These are phyloP conservation scores for Benthosema pterotum DNA, from an alignment of 2,797 vertebrate genomes.

Conservation along the genomic window DNA sequence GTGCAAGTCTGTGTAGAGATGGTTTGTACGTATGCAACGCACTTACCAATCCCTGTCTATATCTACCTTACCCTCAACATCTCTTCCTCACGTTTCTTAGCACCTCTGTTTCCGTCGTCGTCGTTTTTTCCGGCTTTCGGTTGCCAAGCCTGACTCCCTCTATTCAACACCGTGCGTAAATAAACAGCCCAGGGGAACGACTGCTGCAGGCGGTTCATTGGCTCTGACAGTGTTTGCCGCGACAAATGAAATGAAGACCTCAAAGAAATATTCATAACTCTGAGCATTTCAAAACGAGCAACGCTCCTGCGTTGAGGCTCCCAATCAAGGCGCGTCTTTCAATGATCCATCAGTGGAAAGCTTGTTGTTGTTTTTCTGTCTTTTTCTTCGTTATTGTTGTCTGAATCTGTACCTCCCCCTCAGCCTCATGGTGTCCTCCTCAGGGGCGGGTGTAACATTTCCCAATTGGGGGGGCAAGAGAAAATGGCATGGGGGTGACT, in stretches of 20 bases:
- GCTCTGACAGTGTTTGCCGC: conserved; percentile 22
- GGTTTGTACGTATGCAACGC: conserved; percentile 1
- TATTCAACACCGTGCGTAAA: conserved; percentile 27
- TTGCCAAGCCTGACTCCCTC: conserved; percentile 33
- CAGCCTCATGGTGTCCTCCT: too few relatives aligned
- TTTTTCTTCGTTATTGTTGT: too few relatives aligned
- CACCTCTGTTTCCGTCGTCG: conserved; percentile 1
- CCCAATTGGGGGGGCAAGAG: too few relatives aligned
- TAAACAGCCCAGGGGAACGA: conserved; percentile 35
- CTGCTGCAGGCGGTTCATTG: conserved; percentile 44
- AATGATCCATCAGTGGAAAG: conserved; percentile 36
- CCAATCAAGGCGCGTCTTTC: conserved; percentile 51
- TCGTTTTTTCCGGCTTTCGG: not conserved
- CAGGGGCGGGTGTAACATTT: too few relatives aligned
- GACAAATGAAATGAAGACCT: conserved; percentile 29
- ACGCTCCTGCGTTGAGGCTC: conserved; percentile 34
- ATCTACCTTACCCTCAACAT: too few relatives aligned
- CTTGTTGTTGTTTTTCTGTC: not conserved
- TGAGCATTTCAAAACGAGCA: conserved; percentile 43
- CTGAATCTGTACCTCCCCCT: too few relatives aligned
- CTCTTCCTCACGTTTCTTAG: not conserved
- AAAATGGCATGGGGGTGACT: too few relatives aligned
- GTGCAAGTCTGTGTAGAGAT: too few relatives aligned
- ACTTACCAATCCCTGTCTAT: too few relatives aligned
- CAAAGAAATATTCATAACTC: conserved; percentile 61